These are phyloP conservation scores for Tylochromis polylepis DNA, from an alignment of 2,113 vertebrate species.

Conservation along the genomic window DNA sequence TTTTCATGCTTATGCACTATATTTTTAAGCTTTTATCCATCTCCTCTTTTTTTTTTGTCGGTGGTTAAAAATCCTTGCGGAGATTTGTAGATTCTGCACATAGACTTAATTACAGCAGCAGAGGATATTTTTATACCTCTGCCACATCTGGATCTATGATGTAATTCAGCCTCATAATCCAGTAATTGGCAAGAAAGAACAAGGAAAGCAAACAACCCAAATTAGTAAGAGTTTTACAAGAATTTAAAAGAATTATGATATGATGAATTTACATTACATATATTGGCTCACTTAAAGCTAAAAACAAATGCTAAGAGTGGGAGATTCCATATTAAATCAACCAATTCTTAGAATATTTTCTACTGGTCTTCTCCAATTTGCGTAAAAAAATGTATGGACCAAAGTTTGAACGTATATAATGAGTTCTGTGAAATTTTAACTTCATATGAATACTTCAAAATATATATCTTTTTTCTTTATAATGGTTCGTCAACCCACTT, in stretches of 20 bases:
- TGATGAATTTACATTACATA: not conserved
- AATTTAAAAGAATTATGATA: not conserved
- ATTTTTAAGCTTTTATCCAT: not conserved
- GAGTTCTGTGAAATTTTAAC: not conserved
- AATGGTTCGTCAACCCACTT: not conserved
- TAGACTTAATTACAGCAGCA: not conserved
- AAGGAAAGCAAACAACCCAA: not conserved
- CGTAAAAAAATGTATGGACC: not conserved
- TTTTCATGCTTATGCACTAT: not conserved
- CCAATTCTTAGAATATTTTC: not conserved
- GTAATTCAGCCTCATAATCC: constrained; percentile 16
- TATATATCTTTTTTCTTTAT: not conserved
- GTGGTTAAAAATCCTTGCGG: not conserved
- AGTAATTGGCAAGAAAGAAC: constrained; percentile 28
- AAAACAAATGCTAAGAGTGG: not conserved
- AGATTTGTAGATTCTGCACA: not conserved
- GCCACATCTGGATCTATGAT: not conserved
- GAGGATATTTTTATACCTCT: not conserved
- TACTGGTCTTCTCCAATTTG: not conserved
- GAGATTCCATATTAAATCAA: not conserved
- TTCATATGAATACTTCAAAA: not conserved
- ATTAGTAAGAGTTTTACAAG: not conserved
- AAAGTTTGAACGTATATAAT: not conserved
- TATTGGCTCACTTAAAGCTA: not conserved
- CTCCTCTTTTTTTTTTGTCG: not conserved